Base-by-base conservation (phyloP, 1,140 invertebrate genomes). In the Zaprionus lachaisei region DNA sequence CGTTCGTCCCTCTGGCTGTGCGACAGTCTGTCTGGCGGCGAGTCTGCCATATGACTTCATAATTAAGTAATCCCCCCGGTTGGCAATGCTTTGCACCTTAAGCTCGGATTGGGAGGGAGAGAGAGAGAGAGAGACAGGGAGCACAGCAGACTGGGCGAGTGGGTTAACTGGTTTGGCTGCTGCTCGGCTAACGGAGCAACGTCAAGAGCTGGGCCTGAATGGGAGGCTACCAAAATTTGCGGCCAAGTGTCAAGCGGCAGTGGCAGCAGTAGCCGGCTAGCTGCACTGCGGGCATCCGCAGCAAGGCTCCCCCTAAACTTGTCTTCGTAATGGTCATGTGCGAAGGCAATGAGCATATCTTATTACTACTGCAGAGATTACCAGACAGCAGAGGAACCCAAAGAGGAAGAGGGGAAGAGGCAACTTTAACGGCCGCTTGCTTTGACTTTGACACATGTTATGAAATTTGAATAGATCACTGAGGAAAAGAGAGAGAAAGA, bases 401-500 rank as follows among this genome's bases (percentile, higher is more conserved):
- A 0, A 11, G 24, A 34, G 37, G 20, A 7, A 12, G 41, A 2
- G 12, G 15, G 26, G 6, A 24, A 51, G 54, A 49, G 24, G 4
- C 20, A 74, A 76, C 77, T 79, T 89, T 84, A 89, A 89, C 83
- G 66, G 83, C 77, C 83, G 80, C 74, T 78, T 82, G 83, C 84
- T 87, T 87, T 89, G 84, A 81, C 81, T 89, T 84, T 87, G 84
- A 87, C 84, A 87, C 79, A 87, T 87, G 84, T 87, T 87, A 89
- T 87, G 79, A 84, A 87, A 87, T 84, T 87, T 87, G 84, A 87
- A 87, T 87, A 87, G 84, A 87, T 87, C 84, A 89, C 31, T 17
- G 26, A 28, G 14, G 4, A 6, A n/a, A 7, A 24, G 54, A 26
- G 51, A 15, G 15, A 9, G 54, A 56, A 12, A 31, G 1, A 47